Percentiles rank a stretch among this genome's conserved stretches.
phyloP scores from a whole-genome alignment of 2,797 vertebrate species.

The Cyclopterus lumpus region DNA sequence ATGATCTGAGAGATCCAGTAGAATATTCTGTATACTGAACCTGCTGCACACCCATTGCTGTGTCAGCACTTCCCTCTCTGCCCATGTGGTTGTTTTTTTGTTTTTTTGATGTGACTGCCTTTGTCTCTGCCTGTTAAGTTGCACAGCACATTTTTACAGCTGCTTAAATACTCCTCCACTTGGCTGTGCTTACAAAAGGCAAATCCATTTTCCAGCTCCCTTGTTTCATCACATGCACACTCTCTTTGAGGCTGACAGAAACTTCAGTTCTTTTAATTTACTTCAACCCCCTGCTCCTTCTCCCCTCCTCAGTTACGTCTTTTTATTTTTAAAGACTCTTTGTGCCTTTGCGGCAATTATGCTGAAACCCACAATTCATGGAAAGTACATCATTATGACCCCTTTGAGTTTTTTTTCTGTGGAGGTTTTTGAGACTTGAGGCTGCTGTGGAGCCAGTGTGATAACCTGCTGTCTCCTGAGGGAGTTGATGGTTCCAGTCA shows the following conservation, averaged over 20 bases:
- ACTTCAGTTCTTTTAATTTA: slow-evolving; percentile 53
- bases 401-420: slow-evolving; percentile 40
- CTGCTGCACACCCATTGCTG: slow-evolving; percentile 62
- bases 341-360: slow-evolving; percentile 57
- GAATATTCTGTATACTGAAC: slow-evolving; percentile 59
- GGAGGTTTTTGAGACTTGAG: slow-evolving; percentile 37
- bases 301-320: slow-evolving; percentile 24
- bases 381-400: slow-evolving; percentile 67
- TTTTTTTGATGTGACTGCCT: slow-evolving; percentile 57
- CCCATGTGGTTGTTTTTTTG: slow-evolving; percentile 53
- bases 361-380: slow-evolving; percentile 62
- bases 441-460: slow-evolving; percentile 45
- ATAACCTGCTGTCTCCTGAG: slow-evolving; percentile 57
- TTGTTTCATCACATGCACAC: slow-evolving; percentile 61
- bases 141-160: slow-evolving; percentile 69
- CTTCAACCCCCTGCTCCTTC: slow-evolving; percentile 51
- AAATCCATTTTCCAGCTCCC: slow-evolving; percentile 63
- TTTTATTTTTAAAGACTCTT: slow-evolving; percentile 29
- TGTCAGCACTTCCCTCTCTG: slow-evolving; percentile 63
- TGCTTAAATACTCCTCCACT: slow-evolving; percentile 60
- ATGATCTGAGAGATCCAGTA: slow-evolving; percentile 58
- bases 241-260: slow-evolving; percentile 61
- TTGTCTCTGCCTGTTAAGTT: slow-evolving; percentile 72
- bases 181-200: slow-evolving; percentile 58
- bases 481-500: slow-evolving; percentile 51